Conservation (phyloP, 2,888 invertebrate species). For the Criorhina ranunculi region DNA sequence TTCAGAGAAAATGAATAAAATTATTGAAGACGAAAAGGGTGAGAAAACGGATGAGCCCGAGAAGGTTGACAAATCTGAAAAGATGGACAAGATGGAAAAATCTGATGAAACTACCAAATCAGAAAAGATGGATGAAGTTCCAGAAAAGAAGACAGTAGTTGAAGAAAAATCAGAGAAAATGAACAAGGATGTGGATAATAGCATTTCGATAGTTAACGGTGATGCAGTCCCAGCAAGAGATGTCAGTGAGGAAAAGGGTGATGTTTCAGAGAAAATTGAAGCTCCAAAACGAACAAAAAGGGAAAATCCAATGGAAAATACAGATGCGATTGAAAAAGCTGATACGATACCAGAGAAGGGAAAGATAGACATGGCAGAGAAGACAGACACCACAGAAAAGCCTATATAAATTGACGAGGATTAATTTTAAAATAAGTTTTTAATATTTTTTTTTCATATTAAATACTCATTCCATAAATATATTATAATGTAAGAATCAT, state of each 20-base stretch:
- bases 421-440: constrained; percentile 49
- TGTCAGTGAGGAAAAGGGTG: constrained; percentile 36
- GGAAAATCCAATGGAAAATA: constrained; percentile 44
- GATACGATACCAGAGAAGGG: constrained; percentile 58
- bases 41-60: constrained; percentile 70
- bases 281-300: constrained; percentile 24
- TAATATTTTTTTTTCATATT: constrained; percentile 44
- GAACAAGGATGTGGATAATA: constrained; percentile 41
- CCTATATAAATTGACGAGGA: constrained; percentile 50
- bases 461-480: constrained; percentile 63
- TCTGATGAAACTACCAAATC: background rate
- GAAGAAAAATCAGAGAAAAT: constrained; percentile 45
- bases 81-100: constrained; percentile 15
- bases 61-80: constrained; percentile 55
- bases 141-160: constrained; percentile 29
- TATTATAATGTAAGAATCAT: constrained; percentile 55
- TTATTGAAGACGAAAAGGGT: constrained; percentile 45
- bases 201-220: constrained; percentile 46
- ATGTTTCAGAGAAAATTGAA: constrained; percentile 32
- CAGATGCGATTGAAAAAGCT: constrained; percentile 61
- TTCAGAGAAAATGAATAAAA: constrained; percentile 63
- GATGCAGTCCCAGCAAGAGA: constrained; percentile 28
- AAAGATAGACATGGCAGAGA: constrained; percentile 33
- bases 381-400: constrained; percentile 48
- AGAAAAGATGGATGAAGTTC: constrained; percentile 25